Percentiles rank a stretch among this genome's conserved stretches.
Evolutionary conservation across 2,113 vertebrate genomes (phyloP).

Genomic region (Aramus guarauna): DNA sequence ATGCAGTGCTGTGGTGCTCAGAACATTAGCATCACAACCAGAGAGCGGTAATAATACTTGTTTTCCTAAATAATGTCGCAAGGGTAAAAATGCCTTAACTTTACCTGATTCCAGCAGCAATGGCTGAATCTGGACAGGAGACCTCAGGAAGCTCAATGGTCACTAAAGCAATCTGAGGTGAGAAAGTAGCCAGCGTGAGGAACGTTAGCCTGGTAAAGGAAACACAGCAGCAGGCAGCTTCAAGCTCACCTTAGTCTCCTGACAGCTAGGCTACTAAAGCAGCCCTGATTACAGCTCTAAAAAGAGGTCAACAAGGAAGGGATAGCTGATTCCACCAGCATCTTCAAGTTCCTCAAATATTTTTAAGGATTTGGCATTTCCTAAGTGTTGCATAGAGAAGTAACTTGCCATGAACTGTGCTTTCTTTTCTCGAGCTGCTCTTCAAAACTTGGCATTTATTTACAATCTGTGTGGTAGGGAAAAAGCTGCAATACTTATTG

Average conservation of each 20-base stretch:
- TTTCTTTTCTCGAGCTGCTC: not conserved
- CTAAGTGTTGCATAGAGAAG: not conserved
- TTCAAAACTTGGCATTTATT: not conserved
- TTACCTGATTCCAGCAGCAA: not conserved
- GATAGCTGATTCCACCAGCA: not conserved
- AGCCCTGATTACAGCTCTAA: not conserved
- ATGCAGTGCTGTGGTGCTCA: not conserved
- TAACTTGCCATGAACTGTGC: not conserved
- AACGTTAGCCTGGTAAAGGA: not conserved
- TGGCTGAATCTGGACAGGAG: not conserved
- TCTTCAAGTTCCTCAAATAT: not conserved
- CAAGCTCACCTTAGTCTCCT: not conserved
- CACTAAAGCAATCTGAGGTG: not conserved
- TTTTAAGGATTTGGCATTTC: not conserved
- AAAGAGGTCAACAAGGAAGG: not conserved
- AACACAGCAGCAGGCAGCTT: not conserved
- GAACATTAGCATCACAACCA: not conserved
- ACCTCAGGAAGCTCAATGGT: not conserved
- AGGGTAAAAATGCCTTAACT: not conserved
- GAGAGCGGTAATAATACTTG: not conserved
- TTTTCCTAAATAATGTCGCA: not conserved
- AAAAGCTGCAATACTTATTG: not conserved
- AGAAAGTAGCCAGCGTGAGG: not conserved
- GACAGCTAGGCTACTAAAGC: not conserved
- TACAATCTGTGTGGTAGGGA: not conserved